A percentile compares a stretch with the other conserved stretches of the same genome.
These are phyloP conservation scores for Orchesellides sinensis DNA, from an alignment of 2,888 invertebrate genomes.

Conservation along the genomic window DNA sequence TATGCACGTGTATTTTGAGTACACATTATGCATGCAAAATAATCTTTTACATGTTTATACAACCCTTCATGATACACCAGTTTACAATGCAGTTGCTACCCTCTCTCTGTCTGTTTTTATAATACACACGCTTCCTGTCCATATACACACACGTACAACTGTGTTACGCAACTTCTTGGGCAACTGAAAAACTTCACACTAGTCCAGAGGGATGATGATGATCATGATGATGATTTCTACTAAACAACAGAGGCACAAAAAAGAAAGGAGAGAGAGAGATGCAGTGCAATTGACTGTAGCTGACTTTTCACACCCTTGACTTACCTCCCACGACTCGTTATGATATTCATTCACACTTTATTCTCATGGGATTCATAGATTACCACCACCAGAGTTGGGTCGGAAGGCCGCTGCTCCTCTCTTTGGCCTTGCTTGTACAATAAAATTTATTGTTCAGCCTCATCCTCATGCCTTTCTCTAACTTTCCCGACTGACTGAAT, in stretches of 20 bases:
- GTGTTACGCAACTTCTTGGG: slow-evolving; percentile 18
- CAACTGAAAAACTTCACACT: not conserved
- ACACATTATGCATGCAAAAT: slow-evolving; percentile 58
- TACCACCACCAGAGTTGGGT: slow-evolving; percentile 18
- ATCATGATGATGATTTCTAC: not conserved
- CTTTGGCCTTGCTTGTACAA: not conserved
- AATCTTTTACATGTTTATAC: no score
- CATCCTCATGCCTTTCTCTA: slow-evolving; percentile 41
- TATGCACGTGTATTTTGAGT: slow-evolving; percentile 12
- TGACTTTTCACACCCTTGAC: slow-evolving; percentile 48
- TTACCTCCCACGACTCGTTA: slow-evolving; percentile 44
- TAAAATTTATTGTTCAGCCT: slow-evolving; percentile 64
- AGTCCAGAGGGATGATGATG: slow-evolving; percentile 29
- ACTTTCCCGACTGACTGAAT: slow-evolving; percentile 59
- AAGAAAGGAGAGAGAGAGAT: not conserved
- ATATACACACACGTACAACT: no score
- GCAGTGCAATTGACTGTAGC: slow-evolving; percentile 27
- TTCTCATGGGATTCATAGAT: slow-evolving; percentile 36
- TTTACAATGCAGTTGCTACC: not conserved
- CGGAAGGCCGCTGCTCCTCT: not conserved
- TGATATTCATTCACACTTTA: slow-evolving; percentile 51
- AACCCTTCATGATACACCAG: not conserved
- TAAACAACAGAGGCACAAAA: slow-evolving; percentile 9
- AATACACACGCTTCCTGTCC: not conserved
- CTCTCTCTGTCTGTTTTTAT: not conserved